phyloP scores from a whole-genome alignment of 2,113 vertebrate genomes.

The Malurus elegans region DNA sequence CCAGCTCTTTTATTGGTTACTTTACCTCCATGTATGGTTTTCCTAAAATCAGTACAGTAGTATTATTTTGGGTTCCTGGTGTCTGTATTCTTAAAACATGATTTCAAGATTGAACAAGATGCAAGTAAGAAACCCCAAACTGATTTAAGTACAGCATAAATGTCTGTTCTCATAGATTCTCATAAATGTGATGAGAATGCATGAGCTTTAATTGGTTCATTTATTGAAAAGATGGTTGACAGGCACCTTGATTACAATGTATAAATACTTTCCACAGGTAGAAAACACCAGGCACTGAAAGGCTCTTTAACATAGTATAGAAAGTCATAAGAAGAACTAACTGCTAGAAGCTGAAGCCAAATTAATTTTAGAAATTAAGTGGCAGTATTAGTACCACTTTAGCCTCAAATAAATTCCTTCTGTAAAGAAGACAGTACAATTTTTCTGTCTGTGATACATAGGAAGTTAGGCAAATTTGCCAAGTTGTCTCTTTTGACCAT shows the following conservation, averaged over 20 bases:
- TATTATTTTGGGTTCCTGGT: neutral
- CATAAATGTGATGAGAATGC: neutral
- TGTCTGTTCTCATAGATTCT: no score
- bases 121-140: neutral
- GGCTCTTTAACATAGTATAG: neutral
- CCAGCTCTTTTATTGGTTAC: neutral
- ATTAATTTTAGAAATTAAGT: neutral
- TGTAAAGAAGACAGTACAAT: neutral
- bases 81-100: neutral
- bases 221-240: neutral
- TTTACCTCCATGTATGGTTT: neutral
- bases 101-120: neutral
- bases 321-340: neutral
- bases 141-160: neutral
- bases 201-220: neutral
- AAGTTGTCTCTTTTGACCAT: neutral
- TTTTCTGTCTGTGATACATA: neutral
- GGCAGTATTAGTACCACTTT: neutral
- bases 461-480: neutral
- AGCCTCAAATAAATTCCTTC: neutral
- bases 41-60: neutral
- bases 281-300: neutral
- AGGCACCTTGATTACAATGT: neutral
- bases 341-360: neutral
- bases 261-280: neutral